Evolutionary conservation across 2,797 vertebrate species (phyloP).

Genomic region (Phoxinus dragarum): DNA sequence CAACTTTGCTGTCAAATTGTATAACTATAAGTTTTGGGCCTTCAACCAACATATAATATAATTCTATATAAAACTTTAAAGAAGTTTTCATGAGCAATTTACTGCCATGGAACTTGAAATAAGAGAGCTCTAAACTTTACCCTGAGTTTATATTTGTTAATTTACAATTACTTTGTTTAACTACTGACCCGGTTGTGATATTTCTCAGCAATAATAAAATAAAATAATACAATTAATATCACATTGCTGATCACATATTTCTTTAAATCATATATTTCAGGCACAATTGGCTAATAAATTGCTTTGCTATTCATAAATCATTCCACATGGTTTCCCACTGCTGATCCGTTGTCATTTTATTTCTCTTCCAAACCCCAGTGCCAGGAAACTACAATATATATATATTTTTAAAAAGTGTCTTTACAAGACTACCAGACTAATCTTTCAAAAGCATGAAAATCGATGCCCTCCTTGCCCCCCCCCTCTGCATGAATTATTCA

Average conservation of each 20-base stretch:
- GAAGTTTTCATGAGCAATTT: background rate
- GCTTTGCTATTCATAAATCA: background rate
- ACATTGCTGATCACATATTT: background rate
- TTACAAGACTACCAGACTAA: slow-evolving; percentile 24
- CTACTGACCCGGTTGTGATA: background rate
- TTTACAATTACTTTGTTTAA: background rate
- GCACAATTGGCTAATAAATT: background rate
- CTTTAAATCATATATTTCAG: background rate
- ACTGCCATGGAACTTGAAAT: background rate
- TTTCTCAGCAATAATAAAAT: background rate
- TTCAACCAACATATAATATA: background rate
- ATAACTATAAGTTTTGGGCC: background rate
- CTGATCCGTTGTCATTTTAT: slow-evolving; percentile 12
- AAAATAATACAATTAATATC: background rate
- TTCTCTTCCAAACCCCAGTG: background rate
- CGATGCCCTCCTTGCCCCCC: background rate
- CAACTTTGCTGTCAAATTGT: background rate
- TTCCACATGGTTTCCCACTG: background rate
- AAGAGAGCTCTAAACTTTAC: background rate
- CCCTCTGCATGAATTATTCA: slow-evolving; percentile 13
- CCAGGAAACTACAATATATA: background rate
- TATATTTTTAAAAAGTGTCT: slow-evolving; percentile 6
- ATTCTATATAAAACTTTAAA: background rate
- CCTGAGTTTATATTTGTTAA: background rate
- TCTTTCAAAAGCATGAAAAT: slow-evolving; percentile 30